Evolutionary conservation across 2,888 invertebrate genomes (phyloP).

Genomic region (Drosophila formosana): DNA sequence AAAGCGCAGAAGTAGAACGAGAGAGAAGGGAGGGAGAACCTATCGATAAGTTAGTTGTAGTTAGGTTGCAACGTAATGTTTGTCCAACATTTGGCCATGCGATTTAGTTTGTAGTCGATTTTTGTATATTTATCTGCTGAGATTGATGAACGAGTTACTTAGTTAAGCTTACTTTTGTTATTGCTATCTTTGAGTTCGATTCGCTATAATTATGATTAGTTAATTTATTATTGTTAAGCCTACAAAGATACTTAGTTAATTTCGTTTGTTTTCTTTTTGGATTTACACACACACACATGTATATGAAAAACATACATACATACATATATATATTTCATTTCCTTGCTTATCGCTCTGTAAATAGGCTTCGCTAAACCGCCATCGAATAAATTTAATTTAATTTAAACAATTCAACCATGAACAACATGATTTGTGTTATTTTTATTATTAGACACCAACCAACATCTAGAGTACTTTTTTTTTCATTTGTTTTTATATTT

Average conservation of each 20-base stretch:
- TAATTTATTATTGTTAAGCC: slow-evolving; percentile 29
- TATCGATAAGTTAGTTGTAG: slow-evolving; percentile 17
- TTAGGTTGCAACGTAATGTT: slow-evolving; percentile 17
- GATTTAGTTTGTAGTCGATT: slow-evolving; percentile 24
- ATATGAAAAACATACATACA: background rate
- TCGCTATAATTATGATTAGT: slow-evolving; percentile 28
- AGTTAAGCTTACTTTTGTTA: slow-evolving; percentile 49
- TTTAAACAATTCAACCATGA: slow-evolving; percentile 36
- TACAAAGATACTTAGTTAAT: slow-evolving; percentile 11
- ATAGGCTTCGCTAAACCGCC: slow-evolving; percentile 63
- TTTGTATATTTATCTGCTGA: slow-evolving; percentile 30
- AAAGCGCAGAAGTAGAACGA: slow-evolving; percentile 2
- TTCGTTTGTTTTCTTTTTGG: slow-evolving; percentile 36
- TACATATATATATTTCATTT: background rate
- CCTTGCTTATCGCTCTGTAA: slow-evolving; percentile 41
- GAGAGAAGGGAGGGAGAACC: background rate
- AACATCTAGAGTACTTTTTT: background rate
- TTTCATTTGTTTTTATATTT: background rate
- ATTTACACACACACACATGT: slow-evolving; percentile 9
- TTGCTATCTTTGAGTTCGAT: slow-evolving; percentile 37
- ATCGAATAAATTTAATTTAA: slow-evolving; percentile 72
- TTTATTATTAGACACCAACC: background rate
- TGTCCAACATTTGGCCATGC: slow-evolving; percentile 28
- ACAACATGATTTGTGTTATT: slow-evolving; percentile 17
- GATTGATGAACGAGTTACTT: slow-evolving; percentile 37